Evolutionary conservation across 2,113 vertebrate species (phyloP).

Genomic region (Azemiops feae): DNA sequence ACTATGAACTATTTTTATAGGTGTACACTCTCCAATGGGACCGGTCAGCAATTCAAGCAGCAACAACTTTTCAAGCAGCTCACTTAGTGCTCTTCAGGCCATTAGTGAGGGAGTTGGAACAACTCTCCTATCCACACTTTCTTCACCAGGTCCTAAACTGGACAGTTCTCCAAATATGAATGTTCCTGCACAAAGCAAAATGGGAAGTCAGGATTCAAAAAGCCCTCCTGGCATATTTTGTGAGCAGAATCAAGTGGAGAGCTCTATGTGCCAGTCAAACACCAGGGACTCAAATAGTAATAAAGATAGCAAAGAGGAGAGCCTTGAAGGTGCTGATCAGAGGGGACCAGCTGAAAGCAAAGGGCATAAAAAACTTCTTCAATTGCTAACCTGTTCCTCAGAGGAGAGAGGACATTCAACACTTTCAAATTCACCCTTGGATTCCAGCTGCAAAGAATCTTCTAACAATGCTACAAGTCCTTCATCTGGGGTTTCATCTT

Average conservation of each 20-base stretch:
- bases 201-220: constrained; percentile 82
- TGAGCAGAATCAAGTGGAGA: constrained; percentile 82
- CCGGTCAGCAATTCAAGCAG: constrained; percentile 72
- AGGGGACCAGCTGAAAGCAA: constrained; percentile 81
- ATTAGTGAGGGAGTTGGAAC: constrained; percentile 97
- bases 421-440: constrained; percentile 71
- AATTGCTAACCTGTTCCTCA: constrained; percentile 89
- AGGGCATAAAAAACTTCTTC: constrained; percentile 93
- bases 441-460: constrained; percentile 81
- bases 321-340: constrained; percentile 72
- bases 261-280: constrained; percentile 83
- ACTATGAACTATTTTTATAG: constrained; percentile 57
- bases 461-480: constrained; percentile 82
- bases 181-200: constrained; percentile 76
- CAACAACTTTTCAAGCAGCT: constrained; percentile 91
- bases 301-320: constrained; percentile 78
- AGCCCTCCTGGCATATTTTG: constrained; percentile 81
- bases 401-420: constrained; percentile 81
- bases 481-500: constrained; percentile 86
- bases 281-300: constrained; percentile 73
- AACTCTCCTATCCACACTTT: constrained; percentile 86
- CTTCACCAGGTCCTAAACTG: constrained; percentile 86
- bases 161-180: constrained; percentile 88
- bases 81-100: constrained; percentile 94
- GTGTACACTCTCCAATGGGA: constrained; percentile 89